Evolutionary conservation across 2,113 vertebrate genomes (phyloP).

Genomic region (Catharus fuscescens): DNA sequence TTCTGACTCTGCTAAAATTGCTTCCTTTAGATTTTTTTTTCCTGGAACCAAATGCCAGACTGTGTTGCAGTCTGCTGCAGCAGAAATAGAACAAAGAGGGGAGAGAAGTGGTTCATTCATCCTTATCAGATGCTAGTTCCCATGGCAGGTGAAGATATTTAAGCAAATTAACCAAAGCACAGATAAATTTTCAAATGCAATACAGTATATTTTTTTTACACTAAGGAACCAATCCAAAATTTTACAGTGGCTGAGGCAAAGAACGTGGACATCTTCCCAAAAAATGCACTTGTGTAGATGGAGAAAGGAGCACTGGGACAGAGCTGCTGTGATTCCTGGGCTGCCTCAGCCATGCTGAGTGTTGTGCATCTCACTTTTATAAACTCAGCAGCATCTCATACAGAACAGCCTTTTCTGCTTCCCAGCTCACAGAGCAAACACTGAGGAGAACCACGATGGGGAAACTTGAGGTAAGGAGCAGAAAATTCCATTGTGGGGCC

Average conservation of each 20-base stretch:
- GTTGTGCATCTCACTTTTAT: conserved; percentile 18
- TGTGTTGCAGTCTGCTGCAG: background rate
- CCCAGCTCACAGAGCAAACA: conserved; percentile 3
- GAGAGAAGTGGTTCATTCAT: background rate
- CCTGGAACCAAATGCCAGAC: background rate
- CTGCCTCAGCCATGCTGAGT: background rate
- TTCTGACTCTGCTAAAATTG: background rate
- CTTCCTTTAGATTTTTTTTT: background rate
- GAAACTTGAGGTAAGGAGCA: conserved; percentile 21
- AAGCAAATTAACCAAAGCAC: background rate
- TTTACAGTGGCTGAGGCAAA: background rate
- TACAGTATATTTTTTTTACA: background rate
- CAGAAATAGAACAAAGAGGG: background rate
- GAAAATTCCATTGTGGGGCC: background rate
- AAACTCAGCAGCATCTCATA: background rate
- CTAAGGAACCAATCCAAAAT: background rate
- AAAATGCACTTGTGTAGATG: background rate
- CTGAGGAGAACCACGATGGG: conserved; percentile 13
- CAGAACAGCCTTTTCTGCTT: conserved; percentile 27
- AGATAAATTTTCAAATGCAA: background rate
- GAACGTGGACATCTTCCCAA: background rate
- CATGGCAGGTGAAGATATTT: background rate
- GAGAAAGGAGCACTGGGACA: background rate
- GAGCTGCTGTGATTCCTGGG: background rate
- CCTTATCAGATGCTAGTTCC: background rate